A percentile compares a stretch with the other conserved stretches of the same genome.
Evolutionary conservation across 2,888 invertebrate species (phyloP).

Genomic region (Venustoraphidia nigricollis): DNA sequence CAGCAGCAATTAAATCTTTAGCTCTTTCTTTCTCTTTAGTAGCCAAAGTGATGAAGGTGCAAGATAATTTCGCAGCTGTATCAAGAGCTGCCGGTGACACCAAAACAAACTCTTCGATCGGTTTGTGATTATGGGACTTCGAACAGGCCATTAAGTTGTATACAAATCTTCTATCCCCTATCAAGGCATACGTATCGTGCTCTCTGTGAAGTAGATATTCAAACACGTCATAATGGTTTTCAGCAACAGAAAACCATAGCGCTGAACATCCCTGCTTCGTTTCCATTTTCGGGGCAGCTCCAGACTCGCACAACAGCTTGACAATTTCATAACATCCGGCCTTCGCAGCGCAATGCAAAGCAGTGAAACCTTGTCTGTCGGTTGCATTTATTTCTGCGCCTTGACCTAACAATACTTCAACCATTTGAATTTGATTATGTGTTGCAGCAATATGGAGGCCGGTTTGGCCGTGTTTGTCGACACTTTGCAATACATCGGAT

Average conservation of each 20-base stretch:
- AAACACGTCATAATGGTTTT: constrained; percentile 90
- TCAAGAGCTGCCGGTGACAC: constrained; percentile 98
- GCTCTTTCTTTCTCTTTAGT: constrained; percentile 96
- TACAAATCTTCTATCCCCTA: constrained; percentile 96
- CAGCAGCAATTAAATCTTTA: constrained; percentile 88
- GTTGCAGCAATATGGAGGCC: constrained; percentile 94
- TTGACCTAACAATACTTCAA: constrained; percentile 92
- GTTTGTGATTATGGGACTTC: constrained; percentile 87
- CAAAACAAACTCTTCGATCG: constrained; percentile 92
- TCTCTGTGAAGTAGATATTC: constrained; percentile 94
- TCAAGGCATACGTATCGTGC: constrained; percentile 89
- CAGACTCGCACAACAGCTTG: constrained; percentile 84
- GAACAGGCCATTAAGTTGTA: constrained; percentile 98
- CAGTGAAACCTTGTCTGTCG: constrained; percentile 93
- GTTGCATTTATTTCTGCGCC: constrained; percentile 98
- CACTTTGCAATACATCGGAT: constrained; percentile 81
- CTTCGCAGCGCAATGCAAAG: constrained; percentile 85
- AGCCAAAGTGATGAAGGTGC: constrained; percentile 74
- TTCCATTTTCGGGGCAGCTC: constrained; percentile 88
- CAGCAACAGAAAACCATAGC: constrained; percentile 95
- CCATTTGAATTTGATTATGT: constrained; percentile 97
- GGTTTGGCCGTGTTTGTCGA: constrained; percentile 92
- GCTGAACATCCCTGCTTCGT: constrained; percentile 94
- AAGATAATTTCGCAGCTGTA: constrained; percentile 93
- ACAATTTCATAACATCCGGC: constrained; percentile 93